Evolutionary conservation across 2,797 vertebrate species (phyloP).

Genomic region (Epinephelus malabaricus): DNA sequence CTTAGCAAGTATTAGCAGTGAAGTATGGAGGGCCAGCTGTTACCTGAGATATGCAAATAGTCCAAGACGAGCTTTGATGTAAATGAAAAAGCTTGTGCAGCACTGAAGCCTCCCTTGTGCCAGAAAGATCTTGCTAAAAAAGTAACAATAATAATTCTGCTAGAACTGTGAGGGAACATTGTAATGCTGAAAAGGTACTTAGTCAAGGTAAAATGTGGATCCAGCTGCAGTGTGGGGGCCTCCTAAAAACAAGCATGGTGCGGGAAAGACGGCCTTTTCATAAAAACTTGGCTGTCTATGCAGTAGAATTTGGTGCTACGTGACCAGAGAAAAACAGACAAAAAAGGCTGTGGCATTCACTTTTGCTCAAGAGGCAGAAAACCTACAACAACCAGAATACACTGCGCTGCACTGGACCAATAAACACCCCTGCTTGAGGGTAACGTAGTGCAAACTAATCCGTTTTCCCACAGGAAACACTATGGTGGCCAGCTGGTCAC

Average conservation of each 20-base stretch:
- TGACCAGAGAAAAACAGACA: no score
- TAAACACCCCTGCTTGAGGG: no score
- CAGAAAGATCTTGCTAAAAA: slow-evolving; percentile 42
- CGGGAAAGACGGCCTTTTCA: no score
- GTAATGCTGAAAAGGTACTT: slow-evolving; percentile 38
- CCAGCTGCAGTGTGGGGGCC: slow-evolving; percentile 13
- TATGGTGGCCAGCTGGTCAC: no score
- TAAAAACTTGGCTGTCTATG: no score
- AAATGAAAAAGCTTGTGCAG: slow-evolving; percentile 64
- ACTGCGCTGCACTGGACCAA: no score
- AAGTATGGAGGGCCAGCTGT: slow-evolving; percentile 64
- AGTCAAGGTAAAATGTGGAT: slow-evolving; percentile 48
- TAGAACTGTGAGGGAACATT: slow-evolving; percentile 30
- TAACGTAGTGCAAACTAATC: no score
- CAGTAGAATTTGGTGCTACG: no score
- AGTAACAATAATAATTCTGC: slow-evolving; percentile 44
- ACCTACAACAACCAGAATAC: no score
- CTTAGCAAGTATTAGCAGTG: slow-evolving; percentile 58
- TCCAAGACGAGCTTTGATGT: slow-evolving; percentile 71
- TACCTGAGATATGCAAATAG: slow-evolving; percentile 78
- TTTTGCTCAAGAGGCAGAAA: no score
- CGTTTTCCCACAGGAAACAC: no score
- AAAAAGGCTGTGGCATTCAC: no score
- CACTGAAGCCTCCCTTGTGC: slow-evolving; percentile 56
- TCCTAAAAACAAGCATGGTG: slow-evolving; percentile 9